Conservation (phyloP, 2,113 vertebrate species). For the Bubo scandiacus region DNA sequence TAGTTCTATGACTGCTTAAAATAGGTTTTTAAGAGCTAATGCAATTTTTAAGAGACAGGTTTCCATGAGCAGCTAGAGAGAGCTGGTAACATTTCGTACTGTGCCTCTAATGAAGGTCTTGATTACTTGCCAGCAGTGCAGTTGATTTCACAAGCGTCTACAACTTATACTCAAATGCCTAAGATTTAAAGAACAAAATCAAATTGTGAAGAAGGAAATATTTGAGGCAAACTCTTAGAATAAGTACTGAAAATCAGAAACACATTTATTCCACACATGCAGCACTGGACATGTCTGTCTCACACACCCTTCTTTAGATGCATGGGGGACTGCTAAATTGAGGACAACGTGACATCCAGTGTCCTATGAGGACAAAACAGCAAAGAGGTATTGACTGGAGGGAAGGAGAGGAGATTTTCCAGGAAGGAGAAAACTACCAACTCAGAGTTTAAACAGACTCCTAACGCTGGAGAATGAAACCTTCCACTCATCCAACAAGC, state of each 20-base stretch:
- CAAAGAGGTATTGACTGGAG: not conserved
- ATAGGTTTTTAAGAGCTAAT: not conserved
- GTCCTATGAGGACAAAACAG: not conserved
- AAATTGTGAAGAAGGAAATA: not conserved
- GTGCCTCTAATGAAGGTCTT: not conserved
- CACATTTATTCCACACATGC: not conserved
- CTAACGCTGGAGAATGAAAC: not conserved
- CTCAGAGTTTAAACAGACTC: not conserved
- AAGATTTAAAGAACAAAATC: not conserved
- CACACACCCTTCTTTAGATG: not conserved
- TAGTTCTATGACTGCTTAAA: not conserved
- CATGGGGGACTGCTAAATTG: not conserved
- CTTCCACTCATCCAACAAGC: not conserved
- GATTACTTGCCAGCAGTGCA: not conserved
- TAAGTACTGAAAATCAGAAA: not conserved
- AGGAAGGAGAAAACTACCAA: not conserved
- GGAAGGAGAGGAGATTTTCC: not conserved
- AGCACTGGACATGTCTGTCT: not conserved
- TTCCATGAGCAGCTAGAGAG: not conserved
- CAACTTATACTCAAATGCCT: not conserved
- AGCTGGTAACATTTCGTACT: not conserved
- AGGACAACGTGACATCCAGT: not conserved
- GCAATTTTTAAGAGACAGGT: not conserved
- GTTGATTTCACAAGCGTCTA: not conserved
- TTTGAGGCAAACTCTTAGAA: not conserved